Base-by-base conservation (phyloP, 2,797 vertebrate species). In the Uromys caudimaculatus region DNA sequence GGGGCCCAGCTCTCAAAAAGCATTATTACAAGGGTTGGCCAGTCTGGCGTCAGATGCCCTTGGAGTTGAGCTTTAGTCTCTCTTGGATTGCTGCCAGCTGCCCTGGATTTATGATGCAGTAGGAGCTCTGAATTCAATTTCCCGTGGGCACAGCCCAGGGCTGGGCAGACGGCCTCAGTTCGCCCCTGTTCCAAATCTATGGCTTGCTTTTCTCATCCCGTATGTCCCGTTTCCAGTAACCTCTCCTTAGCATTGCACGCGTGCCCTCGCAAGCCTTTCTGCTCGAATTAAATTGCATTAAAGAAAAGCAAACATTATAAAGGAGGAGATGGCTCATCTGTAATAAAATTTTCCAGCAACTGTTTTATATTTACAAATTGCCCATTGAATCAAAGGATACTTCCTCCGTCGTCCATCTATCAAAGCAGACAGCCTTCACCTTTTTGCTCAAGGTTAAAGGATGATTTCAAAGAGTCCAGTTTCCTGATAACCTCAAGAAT, bases 271-370 rank as follows among this genome's bases (percentile, higher is more conserved):
- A 62, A 69, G 78, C 52, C 92, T 91, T 96, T 96, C 91, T 95
- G 86, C 89, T 86, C 29, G 38, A 93, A 89, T 64, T 77, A 95
- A 97, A 97, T 97, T 89, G 91, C 67, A 92, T 97, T 97, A 97
- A 97, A 96, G 97, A 93, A 96, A 97, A 96, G 76, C 83, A 97
- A 97, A 97, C 86, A 64, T 91, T 85, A 87, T 96, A 91, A 96
- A 86, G 89, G 92, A 89, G 85, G 94, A 94, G 94, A 88, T 93
- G 77, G 77, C 62, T 97, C 93, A 69, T 92, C 88, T 90, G 90
- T 97, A 96, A 98, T 94, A 88, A 83, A 95, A 97, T 96, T 94
- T 96, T 94, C 91, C 84, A 67, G 95, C 83, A 95, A 97, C 89
- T 97, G 90, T 97, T 97, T 95, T 85, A 62, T 96, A 87, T 96